A percentile compares a stretch with the other conserved stretches of the same genome.
Conservation (phyloP, 2,797 vertebrate species). For the Todus mexicanus region DNA sequence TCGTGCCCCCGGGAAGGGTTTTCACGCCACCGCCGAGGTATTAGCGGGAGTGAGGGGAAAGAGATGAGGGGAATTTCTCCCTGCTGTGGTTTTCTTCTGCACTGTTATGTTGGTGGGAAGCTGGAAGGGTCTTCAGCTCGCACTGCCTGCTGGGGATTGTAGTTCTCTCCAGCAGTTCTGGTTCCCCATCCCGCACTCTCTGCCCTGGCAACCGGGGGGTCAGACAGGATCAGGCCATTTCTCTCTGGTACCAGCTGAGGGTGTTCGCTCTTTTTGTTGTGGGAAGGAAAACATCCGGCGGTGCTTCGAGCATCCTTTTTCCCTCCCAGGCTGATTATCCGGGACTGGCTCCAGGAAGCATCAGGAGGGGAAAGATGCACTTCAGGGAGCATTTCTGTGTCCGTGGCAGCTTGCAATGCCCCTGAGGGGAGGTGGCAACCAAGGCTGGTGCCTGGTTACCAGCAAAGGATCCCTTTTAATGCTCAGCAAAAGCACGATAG, state of each 20-base stretch:
- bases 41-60: rapidly evolving
- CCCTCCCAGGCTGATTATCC: background rate
- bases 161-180: background rate
- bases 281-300: background rate
- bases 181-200: background rate
- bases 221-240: background rate
- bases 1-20: rapidly evolving
- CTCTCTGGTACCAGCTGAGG: background rate
- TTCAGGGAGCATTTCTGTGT: background rate
- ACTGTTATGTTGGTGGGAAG: background rate
- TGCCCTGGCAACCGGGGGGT: background rate
- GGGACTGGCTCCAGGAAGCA: background rate
- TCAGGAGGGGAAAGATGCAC: background rate
- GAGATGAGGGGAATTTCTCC: background rate
- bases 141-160: constrained; percentile 36
- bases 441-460: background rate
- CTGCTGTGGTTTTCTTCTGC: background rate
- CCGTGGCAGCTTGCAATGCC: background rate
- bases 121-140: background rate
- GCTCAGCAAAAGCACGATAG: background rate
- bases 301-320: background rate
- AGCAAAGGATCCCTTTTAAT: background rate
- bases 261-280: background rate
- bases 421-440: rapidly evolving
- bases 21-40: rapidly evolving